Percentiles rank a stretch among this genome's conserved stretches.
phyloP scores from a whole-genome alignment of 2,888 invertebrate species.

The Crematogaster levior region DNA sequence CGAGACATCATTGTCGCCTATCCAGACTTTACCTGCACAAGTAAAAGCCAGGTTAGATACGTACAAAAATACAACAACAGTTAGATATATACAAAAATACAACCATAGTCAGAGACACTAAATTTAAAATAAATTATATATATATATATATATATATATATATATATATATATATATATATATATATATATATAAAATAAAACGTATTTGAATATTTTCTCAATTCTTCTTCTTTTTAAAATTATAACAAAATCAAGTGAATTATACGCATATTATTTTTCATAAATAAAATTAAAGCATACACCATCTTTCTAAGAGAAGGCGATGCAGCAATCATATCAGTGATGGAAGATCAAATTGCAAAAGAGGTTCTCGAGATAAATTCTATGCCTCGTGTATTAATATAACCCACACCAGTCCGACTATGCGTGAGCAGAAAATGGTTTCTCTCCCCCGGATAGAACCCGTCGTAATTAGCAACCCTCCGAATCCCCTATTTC shows the following conservation, averaged over 20 bases:
- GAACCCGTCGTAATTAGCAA: conserved; percentile 81
- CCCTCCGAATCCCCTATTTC: conserved; percentile 73
- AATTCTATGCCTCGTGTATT: conserved; percentile 71
- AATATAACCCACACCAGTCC: conserved; percentile 70
- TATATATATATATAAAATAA: not conserved
- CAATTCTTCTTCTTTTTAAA: not conserved
- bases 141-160: too few relatives aligned
- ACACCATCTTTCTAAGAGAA: not conserved
- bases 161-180: too few relatives aligned
- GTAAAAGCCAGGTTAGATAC: not conserved
- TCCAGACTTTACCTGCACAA: conserved; percentile 82
- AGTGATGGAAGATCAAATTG: conserved; percentile 63
- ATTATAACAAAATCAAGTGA: not conserved
- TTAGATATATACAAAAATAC: not conserved
- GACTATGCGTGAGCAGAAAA: conserved; percentile 73
- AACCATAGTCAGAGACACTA: not conserved
- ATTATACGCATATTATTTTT: not conserved
- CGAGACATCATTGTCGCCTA: conserved; percentile 82
- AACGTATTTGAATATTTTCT: not conserved
- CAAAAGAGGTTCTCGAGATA: conserved; percentile 69
- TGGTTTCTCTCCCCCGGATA: conserved; percentile 76
- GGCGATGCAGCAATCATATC: conserved; percentile 44
- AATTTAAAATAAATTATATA: not conserved
- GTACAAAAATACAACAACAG: too few relatives aligned
- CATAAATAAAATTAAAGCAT: conserved; percentile 10